Base-by-base conservation (phyloP, 2,888 invertebrate species). In the Chrysina gloriosa region DNA sequence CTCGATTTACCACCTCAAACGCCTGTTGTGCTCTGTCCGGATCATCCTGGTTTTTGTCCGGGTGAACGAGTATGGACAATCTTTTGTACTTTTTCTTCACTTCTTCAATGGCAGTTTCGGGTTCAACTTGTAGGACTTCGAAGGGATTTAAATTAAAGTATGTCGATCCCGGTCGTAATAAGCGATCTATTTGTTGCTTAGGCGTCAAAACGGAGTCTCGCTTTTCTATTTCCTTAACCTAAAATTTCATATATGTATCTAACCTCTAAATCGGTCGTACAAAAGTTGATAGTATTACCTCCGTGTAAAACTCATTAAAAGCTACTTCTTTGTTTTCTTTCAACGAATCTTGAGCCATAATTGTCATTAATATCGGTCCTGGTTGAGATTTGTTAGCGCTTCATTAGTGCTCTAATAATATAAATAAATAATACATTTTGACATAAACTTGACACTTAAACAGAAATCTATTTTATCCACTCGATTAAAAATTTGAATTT, bases 211-310 rank as follows among this genome's bases (percentile, higher is more conserved):
- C 96, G 3, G 98, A 94, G 85, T 99, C 99, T 76, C 96, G 88
- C 84, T 97, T 95, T 85, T 99, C 99, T 72, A 98, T 98, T 87
- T 96, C 94, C 87, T 99, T 99, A 64, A 99, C 97, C 97, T 99
- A 80, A 50, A 85, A 29, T 71, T 68, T 70, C 21, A 39, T 47
- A 21, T 21, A 69, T 36, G 9, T 16, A 42, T 61, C 11, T 61
- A 63, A 69, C 65, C 64, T 65, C 27, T 27, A 61, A 69, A 68
- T 29, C 52, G 48, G n/a, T 34, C 48, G 21, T 45, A 31, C 27
- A 39, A 21, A 42, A 61, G 34, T 36, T 21, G 19, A 21, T 14
- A 29, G 11, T n/a, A 34, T 39, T 87, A 93, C 94, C 89, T 94
- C 94, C 5, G 90, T 86, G 80, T 94, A 94, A 83, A 94, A 95